Base-by-base conservation (phyloP, 2,888 invertebrate species). In the Drosophila colorata region DNA sequence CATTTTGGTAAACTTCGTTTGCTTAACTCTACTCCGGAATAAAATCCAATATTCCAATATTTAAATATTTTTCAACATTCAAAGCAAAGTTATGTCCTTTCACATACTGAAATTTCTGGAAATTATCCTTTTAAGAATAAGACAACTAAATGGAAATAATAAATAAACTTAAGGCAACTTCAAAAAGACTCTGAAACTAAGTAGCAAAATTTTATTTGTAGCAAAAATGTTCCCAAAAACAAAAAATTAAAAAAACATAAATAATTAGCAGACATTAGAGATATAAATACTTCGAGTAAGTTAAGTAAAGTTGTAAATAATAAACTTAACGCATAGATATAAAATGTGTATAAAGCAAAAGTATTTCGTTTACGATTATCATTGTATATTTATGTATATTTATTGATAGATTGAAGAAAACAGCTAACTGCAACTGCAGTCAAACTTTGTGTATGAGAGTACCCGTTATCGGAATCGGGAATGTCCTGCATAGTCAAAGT, bases 201-300 rank as follows among this genome's bases (percentile, higher is more conserved):
- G 74, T 77, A 87, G 81, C 65, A 64, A 80, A 81, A 71, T 81
- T 80, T 83, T 78, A 87, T 79, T 87, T 89, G 77, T 88, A 90
- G 83, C 57, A 59, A 58, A 78, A 78, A 78, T 77, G 71, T 80
- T 78, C 71, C 73, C 71, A 63, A 76, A 60, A 51, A 44, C 18
- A 57, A 33, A 48, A 65, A 38, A 48, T 25, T 6, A 56, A 55
- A 37, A 49, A 33, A 13, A 33, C 11, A 33, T 33, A 13, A 33
- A 33, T 33, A 33, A 13, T 33, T 33, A 33, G 33, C 4, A 33
- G 13, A 33, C 13, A 49, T 20, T 37, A 18, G 18, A 64, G n/a
- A 23, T 52, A 18, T 13, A 53, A 35, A 11, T 35, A 51, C 13
- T 51, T 35, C 25, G 25, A 52, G 18, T 67, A 48, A 59, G 40